Evolutionary conservation across 2,113 vertebrate species (phyloP), one percentile per base, ranked within the genome.

Genomic region (Coptodon rendalli): DNA sequence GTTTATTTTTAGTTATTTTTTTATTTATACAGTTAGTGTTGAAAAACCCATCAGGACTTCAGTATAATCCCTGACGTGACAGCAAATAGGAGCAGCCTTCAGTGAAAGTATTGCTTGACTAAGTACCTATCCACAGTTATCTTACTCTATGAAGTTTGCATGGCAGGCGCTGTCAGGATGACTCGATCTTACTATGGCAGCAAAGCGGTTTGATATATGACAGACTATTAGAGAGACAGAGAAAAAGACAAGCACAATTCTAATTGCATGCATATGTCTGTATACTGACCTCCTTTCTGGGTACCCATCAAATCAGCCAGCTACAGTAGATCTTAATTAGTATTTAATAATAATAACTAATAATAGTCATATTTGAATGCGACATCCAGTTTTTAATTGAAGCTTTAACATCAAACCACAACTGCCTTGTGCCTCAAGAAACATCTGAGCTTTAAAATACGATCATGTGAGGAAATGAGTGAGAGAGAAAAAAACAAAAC

Each of bases 111-210:
- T 29, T 91, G 90, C 84, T 89, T 92, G 61, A 91, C 88, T 92
- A 92, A 93, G 91, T 82, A 90, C 83, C 82, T 88, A 80, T 94
- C 89, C 90, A 90, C 81, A 84, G 80, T 89, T 90, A 88, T 91
- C 85, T 87, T 61, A 90, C 54, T 89, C 83, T 85, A 68, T 85
- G 91, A 93, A 89, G 92, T 71, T 87, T 91, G 80, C 87, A 90
- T 89, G 89, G 86, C 89, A 93, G 84, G 73, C 9, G 22, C 89
- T 93, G 91, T 94, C 92, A 92, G 79, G 83, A 85, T 11, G 57
- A 24, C 56, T 88, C 27, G 78, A 82, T 90, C 71, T 83, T 68
- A 82, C 83, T 68, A 3, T 38, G 38, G 54, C 82, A 83, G 68
- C 54, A 86, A 54, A 85, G 90, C 82, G 56, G 84, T 84, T 88